Base-by-base conservation (phyloP, 2,888 invertebrate genomes). In the Nowickia ferox region DNA sequence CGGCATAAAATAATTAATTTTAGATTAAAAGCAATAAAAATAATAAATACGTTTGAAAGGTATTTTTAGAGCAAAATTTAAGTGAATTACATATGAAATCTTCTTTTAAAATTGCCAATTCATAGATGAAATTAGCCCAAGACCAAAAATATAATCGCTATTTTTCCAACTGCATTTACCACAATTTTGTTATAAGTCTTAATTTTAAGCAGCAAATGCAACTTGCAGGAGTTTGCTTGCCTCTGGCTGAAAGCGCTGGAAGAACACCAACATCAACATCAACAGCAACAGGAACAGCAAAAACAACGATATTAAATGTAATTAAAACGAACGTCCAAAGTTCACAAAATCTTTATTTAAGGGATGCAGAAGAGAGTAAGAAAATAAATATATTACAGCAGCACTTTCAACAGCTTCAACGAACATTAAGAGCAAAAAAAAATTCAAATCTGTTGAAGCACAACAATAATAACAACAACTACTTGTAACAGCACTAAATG, bases 251-350 rank as follows among this genome's bases (percentile, higher is more conserved):
- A 22, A 65, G 17, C n/a, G 10, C 30, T 30, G 0, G 17, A 46
- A 48, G 22, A 53, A 55, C 38, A 44, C 66, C 42, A 72, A 30
- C 82, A 76, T 51, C 22, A 46, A 17, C 48, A 69, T 55, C 63
- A 55, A 69, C 57, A 81, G 51, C 68, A 78, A 72, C 40, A 81
- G n/a, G n/a, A n/a, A 68, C n/a, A 46, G 13, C 48, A 71, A 63
- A 57, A 57, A 69, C 51, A 82, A 57, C 68, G 71, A 74, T 30
- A 81, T 75, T 75, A 75, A 78, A 84, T 77, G 74, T 87, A 84
- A 87, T 84, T 87, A 87, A 87, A 87, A 84, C 71, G 84, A 84
- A 76, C 75, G 71, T 65, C 46, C 51, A 74, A 75, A 86, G 55
- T 80, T 80, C 40, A 65, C 13, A 55, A 63, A 75, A 75, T 61